Conservation (phyloP, 2,113 vertebrate genomes). For the Chitala chitala region DNA sequence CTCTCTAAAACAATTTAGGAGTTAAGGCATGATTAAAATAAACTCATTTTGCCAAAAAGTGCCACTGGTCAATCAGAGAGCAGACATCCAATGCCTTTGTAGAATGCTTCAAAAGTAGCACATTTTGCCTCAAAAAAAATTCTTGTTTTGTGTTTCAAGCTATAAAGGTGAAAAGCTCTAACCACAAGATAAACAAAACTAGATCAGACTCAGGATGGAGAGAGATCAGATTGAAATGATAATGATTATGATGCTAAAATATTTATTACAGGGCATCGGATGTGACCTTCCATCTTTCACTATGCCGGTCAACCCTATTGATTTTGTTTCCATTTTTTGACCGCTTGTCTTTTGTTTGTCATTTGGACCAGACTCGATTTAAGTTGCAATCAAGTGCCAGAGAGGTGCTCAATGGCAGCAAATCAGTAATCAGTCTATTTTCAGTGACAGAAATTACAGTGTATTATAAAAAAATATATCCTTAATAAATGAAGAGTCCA, state of each 20-base stretch:
- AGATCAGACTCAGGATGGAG: constrained; percentile 25
- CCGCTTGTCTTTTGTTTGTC: constrained; percentile 54
- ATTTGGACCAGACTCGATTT: constrained; percentile 43
- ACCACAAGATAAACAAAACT: constrained; percentile 19
- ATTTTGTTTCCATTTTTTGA: constrained; percentile 59
- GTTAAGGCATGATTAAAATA: too few species aligned
- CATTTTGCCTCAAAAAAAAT: not conserved
- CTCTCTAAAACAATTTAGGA: too few species aligned
- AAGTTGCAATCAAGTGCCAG: constrained; percentile 55
- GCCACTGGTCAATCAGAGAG: too few species aligned
- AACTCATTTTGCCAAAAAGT: too few species aligned
- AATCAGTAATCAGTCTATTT: too few species aligned
- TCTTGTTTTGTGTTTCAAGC: not conserved
- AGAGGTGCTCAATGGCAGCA: constrained; percentile 49
- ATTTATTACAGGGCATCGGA: constrained; percentile 47
- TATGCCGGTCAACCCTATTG: constrained; percentile 58
- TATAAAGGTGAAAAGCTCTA: constrained; percentile 26
- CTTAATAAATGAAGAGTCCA: too few species aligned
- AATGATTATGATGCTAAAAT: constrained; percentile 45
- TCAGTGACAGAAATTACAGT: too few species aligned
- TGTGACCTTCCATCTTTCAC: constrained; percentile 43
- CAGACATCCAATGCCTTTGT: too few species aligned
- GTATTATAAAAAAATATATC: too few species aligned
- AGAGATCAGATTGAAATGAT: constrained; percentile 37
- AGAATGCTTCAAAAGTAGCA: too few species aligned